A percentile compares a stretch with the other conserved stretches of the same genome.
phyloP scores from a whole-genome alignment of 2,797 vertebrate genomes.

The Anguilla obscura region DNA sequence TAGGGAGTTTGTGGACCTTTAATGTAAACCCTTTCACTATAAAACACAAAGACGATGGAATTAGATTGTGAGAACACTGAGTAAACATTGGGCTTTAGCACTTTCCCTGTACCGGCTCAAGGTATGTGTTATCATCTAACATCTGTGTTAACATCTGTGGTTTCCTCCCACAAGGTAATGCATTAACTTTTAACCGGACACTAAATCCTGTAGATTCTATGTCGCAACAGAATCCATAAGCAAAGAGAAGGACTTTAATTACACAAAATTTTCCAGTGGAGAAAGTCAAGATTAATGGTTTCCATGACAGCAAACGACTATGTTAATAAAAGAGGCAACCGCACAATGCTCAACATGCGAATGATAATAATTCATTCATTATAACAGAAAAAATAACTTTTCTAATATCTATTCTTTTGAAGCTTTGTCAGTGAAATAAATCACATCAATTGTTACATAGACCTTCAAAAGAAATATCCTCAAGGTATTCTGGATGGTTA shows the following conservation, averaged over 20 bases:
- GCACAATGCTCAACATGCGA: neutral
- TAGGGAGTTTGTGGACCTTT: neutral
- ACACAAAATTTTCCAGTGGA: neutral
- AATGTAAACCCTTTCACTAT: neutral
- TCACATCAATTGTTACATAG: neutral
- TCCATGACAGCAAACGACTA: neutral
- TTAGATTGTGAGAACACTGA: neutral
- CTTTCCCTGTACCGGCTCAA: neutral
- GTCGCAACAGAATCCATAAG: conserved; percentile 10
- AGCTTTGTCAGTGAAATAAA: neutral
- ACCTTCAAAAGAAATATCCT: neutral
- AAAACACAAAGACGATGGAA: neutral
- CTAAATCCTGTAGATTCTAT: conserved; percentile 15
- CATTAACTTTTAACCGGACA: conserved; percentile 31
- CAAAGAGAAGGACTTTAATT: neutral
- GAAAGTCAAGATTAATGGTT: neutral
- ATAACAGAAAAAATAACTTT: neutral
- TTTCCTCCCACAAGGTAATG: conserved; percentile 23
- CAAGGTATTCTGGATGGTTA: neutral
- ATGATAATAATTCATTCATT: neutral
- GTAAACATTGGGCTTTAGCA: neutral
- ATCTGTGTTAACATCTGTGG: conserved; percentile 3
- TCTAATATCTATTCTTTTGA: neutral
- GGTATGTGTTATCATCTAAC: neutral
- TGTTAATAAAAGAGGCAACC: neutral